Conservation (phyloP, 2,113 vertebrate genomes). For the Hypanus sabinus region DNA sequence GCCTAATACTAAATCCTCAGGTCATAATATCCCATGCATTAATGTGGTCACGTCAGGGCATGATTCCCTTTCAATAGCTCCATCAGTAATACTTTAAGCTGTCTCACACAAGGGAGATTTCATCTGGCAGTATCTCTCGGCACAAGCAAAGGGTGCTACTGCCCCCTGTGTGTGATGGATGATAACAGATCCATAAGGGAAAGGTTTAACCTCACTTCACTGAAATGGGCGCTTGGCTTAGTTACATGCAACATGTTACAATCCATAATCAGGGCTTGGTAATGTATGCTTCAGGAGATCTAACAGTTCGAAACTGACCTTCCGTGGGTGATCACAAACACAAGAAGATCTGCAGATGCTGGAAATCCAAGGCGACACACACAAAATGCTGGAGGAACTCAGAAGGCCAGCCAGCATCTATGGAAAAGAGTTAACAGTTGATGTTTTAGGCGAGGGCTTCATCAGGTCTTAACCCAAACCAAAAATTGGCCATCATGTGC, state of each 20-base stretch:
- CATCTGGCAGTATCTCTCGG: background rate
- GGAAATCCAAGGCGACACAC: no score
- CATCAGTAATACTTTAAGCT: background rate
- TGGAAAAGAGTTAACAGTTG: no score
- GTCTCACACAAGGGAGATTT: background rate
- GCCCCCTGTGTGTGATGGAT: conserved; percentile 11
- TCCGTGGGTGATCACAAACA: no score
- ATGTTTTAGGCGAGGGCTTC: no score
- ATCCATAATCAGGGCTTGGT: background rate
- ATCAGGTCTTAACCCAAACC: no score
- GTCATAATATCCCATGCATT: background rate
- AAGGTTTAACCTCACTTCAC: background rate
- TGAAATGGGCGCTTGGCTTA: background rate
- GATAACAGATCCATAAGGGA: no score
- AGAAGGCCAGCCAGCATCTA: no score
- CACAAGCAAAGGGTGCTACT: background rate
- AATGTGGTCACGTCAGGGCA: conserved; percentile 6
- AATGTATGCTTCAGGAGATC: background rate
- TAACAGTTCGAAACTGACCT: no score
- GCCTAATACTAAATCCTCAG: background rate
- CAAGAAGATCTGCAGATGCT: no score
- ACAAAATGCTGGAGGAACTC: no score
- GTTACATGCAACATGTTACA: background rate
- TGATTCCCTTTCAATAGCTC: conserved; percentile 5
- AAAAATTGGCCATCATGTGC: no score